Evolutionary conservation across 1,140 invertebrate species (phyloP).

Genomic region (Meloidogyne exigua): DNA sequence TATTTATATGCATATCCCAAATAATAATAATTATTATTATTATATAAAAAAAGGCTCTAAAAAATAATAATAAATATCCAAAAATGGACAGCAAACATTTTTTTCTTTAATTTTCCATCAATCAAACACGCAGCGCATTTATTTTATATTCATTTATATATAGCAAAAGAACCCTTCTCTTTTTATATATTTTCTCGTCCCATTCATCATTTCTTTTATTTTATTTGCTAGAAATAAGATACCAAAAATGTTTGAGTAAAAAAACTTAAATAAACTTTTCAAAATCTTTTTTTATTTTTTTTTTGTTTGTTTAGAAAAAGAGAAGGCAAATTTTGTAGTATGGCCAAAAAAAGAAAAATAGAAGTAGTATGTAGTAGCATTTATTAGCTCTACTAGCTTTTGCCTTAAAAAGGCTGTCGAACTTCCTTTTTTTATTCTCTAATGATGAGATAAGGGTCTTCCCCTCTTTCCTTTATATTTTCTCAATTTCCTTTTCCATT

Average conservation of each 20-base stretch:
- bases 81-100: slow-evolving; percentile 5
- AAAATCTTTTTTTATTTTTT: background rate
- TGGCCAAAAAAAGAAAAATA: background rate
- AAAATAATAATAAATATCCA: background rate
- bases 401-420: background rate
- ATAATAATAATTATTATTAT: too few relatives aligned
- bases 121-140: slow-evolving; percentile 4
- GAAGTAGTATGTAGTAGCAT: background rate
- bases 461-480: background rate
- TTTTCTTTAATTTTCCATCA: slow-evolving; percentile 4
- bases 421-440: background rate
- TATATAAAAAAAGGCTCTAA: background rate
- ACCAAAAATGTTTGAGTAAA: background rate
- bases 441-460: background rate
- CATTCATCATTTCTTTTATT: background rate
- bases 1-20: too few relatives aligned
- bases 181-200: background rate
- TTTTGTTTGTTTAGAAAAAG: background rate
- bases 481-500: background rate
- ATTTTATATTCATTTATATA: background rate
- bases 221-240: background rate
- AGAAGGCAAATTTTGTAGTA: background rate
- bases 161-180: background rate
- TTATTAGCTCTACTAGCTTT: too few relatives aligned
- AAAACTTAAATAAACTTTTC: background rate